A percentile compares a stretch with the other conserved stretches of the same genome.
Evolutionary conservation across 35 echinoderm and acorn worm species (phyloP).

Genomic region (Ptychodera flava): DNA sequence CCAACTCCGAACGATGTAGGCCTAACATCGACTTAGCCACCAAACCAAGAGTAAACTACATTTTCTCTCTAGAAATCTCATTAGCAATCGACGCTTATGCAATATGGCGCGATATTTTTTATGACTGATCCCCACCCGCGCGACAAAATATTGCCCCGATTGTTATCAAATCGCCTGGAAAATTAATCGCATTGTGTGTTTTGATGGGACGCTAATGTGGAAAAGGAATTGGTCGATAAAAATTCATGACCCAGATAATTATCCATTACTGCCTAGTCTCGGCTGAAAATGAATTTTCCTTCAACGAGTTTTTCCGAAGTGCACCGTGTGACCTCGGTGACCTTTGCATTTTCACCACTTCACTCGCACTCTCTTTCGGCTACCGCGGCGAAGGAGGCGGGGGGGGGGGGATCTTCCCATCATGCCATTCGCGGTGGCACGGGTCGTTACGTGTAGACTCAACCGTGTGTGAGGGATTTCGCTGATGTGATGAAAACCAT

Average conservation of each 20-base stretch:
- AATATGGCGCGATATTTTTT: no score
- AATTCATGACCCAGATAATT: conserved; percentile 1
- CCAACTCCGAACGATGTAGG: no score
- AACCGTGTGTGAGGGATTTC: background rate
- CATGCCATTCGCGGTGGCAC: background rate
- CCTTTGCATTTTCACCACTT: background rate
- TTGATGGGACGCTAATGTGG: background rate
- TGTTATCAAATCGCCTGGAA: background rate
- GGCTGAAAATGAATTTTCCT: background rate
- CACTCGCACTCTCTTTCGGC: background rate
- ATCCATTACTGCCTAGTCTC: background rate
- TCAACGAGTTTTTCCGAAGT: background rate
- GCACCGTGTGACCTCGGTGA: background rate
- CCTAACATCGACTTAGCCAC: no score
- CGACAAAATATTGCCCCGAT: no score
- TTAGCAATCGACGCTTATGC: no score
- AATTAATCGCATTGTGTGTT: background rate
- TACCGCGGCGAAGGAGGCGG: background rate
- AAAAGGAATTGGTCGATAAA: background rate
- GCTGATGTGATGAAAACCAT: background rate
- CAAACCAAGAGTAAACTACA: no score
- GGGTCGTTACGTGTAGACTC: background rate
- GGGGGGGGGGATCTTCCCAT: background rate
- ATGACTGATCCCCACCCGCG: no score
- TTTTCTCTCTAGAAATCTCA: no score